Base-by-base conservation (phyloP, 2,888 invertebrate genomes). In the Melitaea athalia region DNA sequence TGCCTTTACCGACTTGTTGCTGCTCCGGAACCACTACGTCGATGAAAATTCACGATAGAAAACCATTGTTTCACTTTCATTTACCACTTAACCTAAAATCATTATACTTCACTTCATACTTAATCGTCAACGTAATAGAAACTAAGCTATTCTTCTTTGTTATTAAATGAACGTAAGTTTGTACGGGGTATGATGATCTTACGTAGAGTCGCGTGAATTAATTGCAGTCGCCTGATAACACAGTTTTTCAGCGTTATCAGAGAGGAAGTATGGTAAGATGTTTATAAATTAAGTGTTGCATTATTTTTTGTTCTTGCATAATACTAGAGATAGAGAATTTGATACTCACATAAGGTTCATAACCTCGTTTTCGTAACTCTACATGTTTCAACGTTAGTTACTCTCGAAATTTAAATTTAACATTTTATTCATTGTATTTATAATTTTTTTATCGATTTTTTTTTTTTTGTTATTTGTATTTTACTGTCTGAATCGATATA, bases 161-260 rank as follows among this genome's bases (percentile, higher is more conserved):
- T 55, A 15, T 43, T 71, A 61, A 66, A 66, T 68, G 65, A 66
- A 67, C 59, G 49, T 24, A 61, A 67, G n/a, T 55, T 33, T 50
- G 57, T 31, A 57, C 24, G 55, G 55, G 24, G 64, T 69, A 64
- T 63, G 61, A 42, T 57, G 38, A 38, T 38, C 5, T 5, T 8
- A 57, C 42, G 57, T 42, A 49, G 45, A 50, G 68, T 55, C 42
- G 52, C 45, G 60, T 69, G 60, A 72, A 71, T 73, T 65, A 72
- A 70, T 72, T 71, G 67, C 69, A 70, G 68, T 67, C 47, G 61
- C 42, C 70, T 70, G 75, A 76, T 75, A 76, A 75, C 74, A 73
- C 67, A 69, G 45, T 71, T 74, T 74, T 73, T 70, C 72, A 75
- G 74, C 50, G 67, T 69, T 70, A 72, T 72, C 68, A 68, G 33